Base-by-base conservation (phyloP, 1,140 invertebrate genomes). In the Trachymyrmex septentrionalis region DNA sequence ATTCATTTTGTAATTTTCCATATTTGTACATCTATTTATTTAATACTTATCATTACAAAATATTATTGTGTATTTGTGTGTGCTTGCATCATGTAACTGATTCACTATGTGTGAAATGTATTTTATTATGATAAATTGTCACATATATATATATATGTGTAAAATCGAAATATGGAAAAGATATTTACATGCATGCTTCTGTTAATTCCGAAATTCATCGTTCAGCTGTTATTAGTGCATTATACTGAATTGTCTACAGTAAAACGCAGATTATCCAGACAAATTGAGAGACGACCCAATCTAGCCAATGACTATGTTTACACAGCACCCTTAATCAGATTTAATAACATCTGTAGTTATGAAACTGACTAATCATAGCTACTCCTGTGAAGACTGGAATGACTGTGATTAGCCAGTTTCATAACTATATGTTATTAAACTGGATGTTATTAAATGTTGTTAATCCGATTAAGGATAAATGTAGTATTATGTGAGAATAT, bases 21-120 rank as follows among this genome's bases (percentile, higher is more conserved):
- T 63, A 19, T 77, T 63, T 77, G 10, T 21, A 16, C 21, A 48
- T 44, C 57, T 63, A 63, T 77, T 61, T 63, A 77, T 77, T 77
- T 77, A 63, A 19, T 61, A 61, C 10, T 44, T 77, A 63, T 73
- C 16, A 73, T 64, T 64, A 63, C 59, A 64, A 63, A 77, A 64
- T 24, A 64, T 48, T 67, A 38, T 38, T 38, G 34, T 34, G 19
- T 38, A 50, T 80, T 27, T 66, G 48, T 34, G 38, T 66, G 72
- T 67, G 76, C 16, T 59, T 76, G 21, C 21, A 16, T 61, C 14
- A 80, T 69, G 48, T 69, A 57, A 81, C 34, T 16, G 14, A 81
- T 69, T 80, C 30, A 21, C 14, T 0, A 38, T 57, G 30, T 67
- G 27, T 69, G 50, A 69, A 69, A 69, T 67, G n/a, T 80, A 80